Base-by-base conservation (phyloP, 2,113 vertebrate species). In the Pao palembangensis region DNA sequence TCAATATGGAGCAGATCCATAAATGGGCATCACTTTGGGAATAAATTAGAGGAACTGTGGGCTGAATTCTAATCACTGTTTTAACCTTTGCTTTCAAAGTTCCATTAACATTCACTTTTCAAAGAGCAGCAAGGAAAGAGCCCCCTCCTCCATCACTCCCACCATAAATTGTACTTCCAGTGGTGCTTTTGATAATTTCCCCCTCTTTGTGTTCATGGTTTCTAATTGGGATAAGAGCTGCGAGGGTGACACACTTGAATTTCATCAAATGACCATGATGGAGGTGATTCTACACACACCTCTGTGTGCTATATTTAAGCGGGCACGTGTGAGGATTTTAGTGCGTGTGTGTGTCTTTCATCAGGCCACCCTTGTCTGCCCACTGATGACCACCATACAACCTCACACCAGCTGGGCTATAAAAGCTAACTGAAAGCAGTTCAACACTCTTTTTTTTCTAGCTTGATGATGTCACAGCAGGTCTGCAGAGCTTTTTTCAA, bases 51-150 rank as follows among this genome's bases (percentile, higher is more conserved):
- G n/a, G 16, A 0, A 42, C 73, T 41, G 62, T 28, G 0, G 42
- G 71, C 64, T 71, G 87, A 79, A 85, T 87, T n/a, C 75, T 76
- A 86, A 88, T 78, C 61, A 42, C 71, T 17, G 28, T 2, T 59
- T 79, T 84, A 82, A 81, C 83, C 81, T 87, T 85, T 67, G 16
- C 67, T 72, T 71, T 73, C 64, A 76, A 84, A 82, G 71, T 82
- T 78, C 63, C 56, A 48, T 11, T 71, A 80, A 68, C 77, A 72
- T 83, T 81, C 62, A 54, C 57, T 71, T 64, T 70, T 75, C 49
- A 50, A 59, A 71, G 57, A 56, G 25, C 43, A 67, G 41, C 1
- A 4, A 44, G 17, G 13, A 16, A 52, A 50, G 12, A 23, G 43
- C 6, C 44, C 44, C 44, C 6, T 17, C 44, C 44, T 17, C 17